These are phyloP conservation scores for Lordiphosa collinella DNA, from an alignment of 1,140 invertebrate genomes.

Conservation along the genomic window DNA sequence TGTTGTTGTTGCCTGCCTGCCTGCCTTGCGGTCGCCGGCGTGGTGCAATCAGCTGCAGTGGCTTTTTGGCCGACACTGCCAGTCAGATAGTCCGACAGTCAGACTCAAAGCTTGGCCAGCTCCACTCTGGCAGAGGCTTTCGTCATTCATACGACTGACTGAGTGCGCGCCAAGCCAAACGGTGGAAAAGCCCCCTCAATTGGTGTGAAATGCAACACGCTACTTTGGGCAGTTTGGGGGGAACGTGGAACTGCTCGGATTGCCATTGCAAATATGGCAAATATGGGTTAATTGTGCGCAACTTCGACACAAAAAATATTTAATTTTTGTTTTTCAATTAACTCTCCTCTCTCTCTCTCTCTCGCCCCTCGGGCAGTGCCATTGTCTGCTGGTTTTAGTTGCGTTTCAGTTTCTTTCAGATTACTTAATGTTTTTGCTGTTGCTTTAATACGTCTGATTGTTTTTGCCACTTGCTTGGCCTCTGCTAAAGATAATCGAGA, in stretches of 20 bases:
- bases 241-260: constrained; percentile 14
- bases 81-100: neutral
- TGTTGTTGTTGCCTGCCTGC: too few relatives aligned
- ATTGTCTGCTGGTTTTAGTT: neutral
- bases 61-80: constrained; percentile 65
- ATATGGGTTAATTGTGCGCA: constrained; percentile 72
- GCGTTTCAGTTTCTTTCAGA: neutral
- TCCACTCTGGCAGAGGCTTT: constrained; percentile 42
- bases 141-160: constrained; percentile 70
- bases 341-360: neutral
- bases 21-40: constrained; percentile 54
- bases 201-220: constrained; percentile 77
- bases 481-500: constrained; percentile 23
- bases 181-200: constrained; percentile 47
- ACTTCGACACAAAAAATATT: constrained; percentile 63
- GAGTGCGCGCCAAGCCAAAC: constrained; percentile 64
- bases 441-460: constrained; percentile 4
- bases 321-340: constrained; percentile 44
- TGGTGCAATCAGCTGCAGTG: constrained; percentile 75
- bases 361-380: neutral
- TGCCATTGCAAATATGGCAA: constrained; percentile 49
- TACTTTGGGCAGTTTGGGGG: neutral
- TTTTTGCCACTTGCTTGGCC: constrained; percentile 10
- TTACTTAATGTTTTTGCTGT: constrained; percentile 17
- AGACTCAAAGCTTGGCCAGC: neutral